Evolutionary conservation across 2,797 vertebrate genomes (phyloP), one percentile per base, ranked within the genome.

Genomic region (Podarcis siculus): DNA sequence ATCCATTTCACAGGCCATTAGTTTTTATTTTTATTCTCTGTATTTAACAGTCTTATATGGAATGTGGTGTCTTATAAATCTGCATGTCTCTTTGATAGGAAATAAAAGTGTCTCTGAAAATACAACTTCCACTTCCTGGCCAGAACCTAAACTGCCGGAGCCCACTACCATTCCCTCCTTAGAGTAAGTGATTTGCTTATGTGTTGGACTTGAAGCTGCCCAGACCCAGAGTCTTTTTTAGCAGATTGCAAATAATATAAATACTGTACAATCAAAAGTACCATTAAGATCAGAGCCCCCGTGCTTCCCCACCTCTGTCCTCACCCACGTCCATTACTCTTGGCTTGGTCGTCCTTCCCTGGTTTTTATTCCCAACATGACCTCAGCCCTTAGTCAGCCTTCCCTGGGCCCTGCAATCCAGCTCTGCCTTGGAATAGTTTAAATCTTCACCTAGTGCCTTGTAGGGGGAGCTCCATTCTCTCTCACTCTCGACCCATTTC

Each of bases 21-120:
- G 61, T 42, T 79, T 49, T 27, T 45, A 1, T n/a, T 30, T 17
- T 17, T 84, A 35, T 64, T 23, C 66, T 79, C 17, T 75, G 55
- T 8, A 73, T 37, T 30, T 25, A 32, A 66, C 4, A 89, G 61
- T 76, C 19, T 32, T 0, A 0, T 85, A 67, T 35, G 27, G 7
- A 1, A 0, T 86, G 88, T 88, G 88, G 1, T 73, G 17, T 85
- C 8, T 25, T 3, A n/a, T 61, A 55, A 87, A 58, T 82, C 83
- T 78, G 37, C 83, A 61, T 86, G 92, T 94, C 76, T 90, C 92
- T 82, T 67, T 91, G 96, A 91, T 92, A 95, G 95, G 97, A 91
- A 97, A 97, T 94, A 95, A 94, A 92, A 97, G 93, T 73, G 21
- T 94, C 69, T 92, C 97, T 90, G 95, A 97, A 94, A 98, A 97